Percentiles rank a stretch among this genome's conserved stretches.
phyloP scores from a whole-genome alignment of 2,888 invertebrate species.

The Hydraecia micacea region DNA sequence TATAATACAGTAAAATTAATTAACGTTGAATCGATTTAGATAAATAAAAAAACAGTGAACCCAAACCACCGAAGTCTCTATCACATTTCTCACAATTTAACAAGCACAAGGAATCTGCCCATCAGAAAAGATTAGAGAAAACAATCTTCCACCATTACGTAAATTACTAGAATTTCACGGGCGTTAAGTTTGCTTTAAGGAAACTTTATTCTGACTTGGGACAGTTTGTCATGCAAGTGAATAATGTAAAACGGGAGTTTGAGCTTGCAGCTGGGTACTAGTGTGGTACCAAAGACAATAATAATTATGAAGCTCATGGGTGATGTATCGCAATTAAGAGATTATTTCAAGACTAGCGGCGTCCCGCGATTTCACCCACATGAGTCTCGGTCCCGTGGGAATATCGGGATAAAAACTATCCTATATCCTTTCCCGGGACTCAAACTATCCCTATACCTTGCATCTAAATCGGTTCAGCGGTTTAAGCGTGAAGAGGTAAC shows the following conservation, averaged over 20 bases:
- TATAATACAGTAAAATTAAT: background rate
- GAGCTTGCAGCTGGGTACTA: conserved; percentile 3
- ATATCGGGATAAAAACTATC: too few species aligned
- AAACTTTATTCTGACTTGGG: conserved; percentile 63
- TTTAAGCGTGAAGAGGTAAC: too few species aligned
- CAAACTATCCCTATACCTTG: too few species aligned
- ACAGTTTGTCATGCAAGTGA: conserved; percentile 51
- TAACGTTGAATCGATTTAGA: background rate
- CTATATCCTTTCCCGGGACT: too few species aligned
- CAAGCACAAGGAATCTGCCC: conserved; percentile 37
- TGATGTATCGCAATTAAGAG: background rate
- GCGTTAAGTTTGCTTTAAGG: conserved; percentile 59
- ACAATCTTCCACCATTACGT: conserved; percentile 65
- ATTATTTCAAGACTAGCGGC: background rate
- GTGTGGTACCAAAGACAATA: conserved; percentile 4
- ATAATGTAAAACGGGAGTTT: conserved; percentile 25
- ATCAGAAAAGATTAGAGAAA: conserved; percentile 62
- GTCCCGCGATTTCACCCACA: too few species aligned
- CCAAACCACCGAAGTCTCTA: conserved; percentile 8
- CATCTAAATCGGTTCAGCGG: too few species aligned
- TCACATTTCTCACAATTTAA: conserved; percentile 56
- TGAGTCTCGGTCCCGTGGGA: too few species aligned
- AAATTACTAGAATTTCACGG: conserved; percentile 70
- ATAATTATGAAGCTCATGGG: background rate
- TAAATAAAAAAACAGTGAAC: background rate